Conservation (phyloP, 2,113 vertebrate species). For the Myiopsitta monachus region DNA sequence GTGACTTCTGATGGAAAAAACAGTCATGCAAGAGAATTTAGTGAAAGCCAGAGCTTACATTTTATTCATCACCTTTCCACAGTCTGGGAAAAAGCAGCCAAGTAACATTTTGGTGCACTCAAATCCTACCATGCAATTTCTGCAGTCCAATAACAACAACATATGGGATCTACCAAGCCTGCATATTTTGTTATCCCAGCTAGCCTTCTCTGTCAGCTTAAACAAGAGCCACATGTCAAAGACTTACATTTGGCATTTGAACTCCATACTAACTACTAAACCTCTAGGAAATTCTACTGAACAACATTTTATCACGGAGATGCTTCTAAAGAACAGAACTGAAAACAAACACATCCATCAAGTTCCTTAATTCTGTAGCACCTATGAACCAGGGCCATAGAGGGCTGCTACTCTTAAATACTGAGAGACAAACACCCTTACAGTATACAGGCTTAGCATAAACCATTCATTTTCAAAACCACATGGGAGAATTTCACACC, state of each 20-base stretch:
- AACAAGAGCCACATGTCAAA: not conserved
- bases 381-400: not conserved
- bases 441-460: not conserved
- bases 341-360: not conserved
- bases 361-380: not conserved
- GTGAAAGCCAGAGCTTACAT: not conserved
- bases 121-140: not conserved
- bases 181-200: not conserved
- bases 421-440: not conserved
- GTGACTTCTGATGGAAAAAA: not conserved
- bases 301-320: not conserved
- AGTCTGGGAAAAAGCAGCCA: not conserved
- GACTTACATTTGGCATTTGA: not conserved
- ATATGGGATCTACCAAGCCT: not conserved
- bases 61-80: not conserved
- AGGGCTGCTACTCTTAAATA: not conserved
- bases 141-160: not conserved
- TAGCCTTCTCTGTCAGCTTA: not conserved
- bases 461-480: slow-evolving; percentile 1
- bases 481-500: not conserved
- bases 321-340: not conserved
- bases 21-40: not conserved
- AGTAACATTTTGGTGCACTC: not conserved
- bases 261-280: not conserved
- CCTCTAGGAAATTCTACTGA: not conserved